phyloP scores from a whole-genome alignment of 2,797 vertebrate genomes.

The Buphagus erythrorhynchus region DNA sequence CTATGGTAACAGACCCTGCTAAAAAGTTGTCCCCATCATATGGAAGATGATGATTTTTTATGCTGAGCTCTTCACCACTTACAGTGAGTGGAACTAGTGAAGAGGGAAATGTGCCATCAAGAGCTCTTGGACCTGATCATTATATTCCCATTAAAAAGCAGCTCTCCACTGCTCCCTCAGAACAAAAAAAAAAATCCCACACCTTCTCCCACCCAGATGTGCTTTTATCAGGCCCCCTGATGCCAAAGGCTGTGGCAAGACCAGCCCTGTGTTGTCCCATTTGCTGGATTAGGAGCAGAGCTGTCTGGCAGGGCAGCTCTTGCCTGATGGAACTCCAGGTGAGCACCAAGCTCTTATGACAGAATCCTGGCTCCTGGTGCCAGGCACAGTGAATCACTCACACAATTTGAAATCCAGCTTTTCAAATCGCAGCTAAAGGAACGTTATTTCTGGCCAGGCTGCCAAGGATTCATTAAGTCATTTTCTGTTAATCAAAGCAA shows the following conservation, averaged over 20 bases:
- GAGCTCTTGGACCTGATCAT: background rate
- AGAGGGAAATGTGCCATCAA: background rate
- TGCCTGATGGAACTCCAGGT: background rate
- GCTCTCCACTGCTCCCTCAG: background rate
- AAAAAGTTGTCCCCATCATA: background rate
- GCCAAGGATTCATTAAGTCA: background rate
- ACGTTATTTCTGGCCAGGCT: background rate
- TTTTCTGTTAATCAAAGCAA: constrained; percentile 17
- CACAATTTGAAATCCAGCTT: background rate
- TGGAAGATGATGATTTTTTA: background rate
- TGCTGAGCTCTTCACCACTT: background rate
- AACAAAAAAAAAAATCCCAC: background rate
- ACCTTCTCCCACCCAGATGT: background rate
- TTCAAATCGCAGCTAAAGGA: background rate
- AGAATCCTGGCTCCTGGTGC: background rate
- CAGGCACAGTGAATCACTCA: background rate
- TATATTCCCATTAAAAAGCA: background rate
- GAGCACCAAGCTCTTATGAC: background rate
- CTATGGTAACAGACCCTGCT: background rate
- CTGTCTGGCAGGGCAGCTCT: background rate
- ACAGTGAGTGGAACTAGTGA: background rate
- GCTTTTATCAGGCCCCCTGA: background rate
- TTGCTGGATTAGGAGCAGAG: background rate
- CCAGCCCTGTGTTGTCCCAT: background rate
- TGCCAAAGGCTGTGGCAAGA: background rate